Evolutionary conservation across 2,113 vertebrate species (phyloP), one percentile per base, ranked within the genome.

Genomic region (Cyprinodon variegatus): DNA sequence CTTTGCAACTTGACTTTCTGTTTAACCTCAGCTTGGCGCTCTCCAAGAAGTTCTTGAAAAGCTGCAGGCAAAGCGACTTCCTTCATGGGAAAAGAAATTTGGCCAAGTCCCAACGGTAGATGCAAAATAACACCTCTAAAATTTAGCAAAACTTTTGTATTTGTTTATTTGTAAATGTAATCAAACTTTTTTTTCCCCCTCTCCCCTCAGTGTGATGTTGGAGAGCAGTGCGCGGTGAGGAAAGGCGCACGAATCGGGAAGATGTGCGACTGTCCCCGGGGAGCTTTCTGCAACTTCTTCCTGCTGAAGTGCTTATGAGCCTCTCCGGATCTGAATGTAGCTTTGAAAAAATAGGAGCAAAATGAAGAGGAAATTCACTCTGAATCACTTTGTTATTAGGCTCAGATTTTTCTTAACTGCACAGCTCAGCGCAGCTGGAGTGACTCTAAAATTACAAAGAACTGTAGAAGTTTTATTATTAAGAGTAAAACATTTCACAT

Each of bases 51-150:
- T 94, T 69, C 89, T 96, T 74, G 94, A 94, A 74, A 96, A 96
- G 77, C 93, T 94, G 76, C 94, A 94, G 89, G 93, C 82, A 13
- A 96, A 95, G 78, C 86, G 92, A 7, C 85, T 95, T 65, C 93
- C 93, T 3, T 37, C 91, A 1, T 94, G 92, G 94, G 93, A 94
- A 67, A 95, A 95, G 92, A 95, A 95, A 88, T 90, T 94, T 40
- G 94, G 95, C 38, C 94, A 94, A 86, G 94, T 95, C 59, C 94
- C 95, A 3, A 95, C 91, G 93, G 95, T 96, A 94, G 6, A 57
- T 14, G n/a, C 15, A 46, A 12, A 66, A 8, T 3, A 11, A 29
- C 29, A 29, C 29, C 29, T 29, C 17, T 41, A 41, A 41, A 4
- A 20, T 63, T 62, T 40, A 14, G 8, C 14, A 7, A 20, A 39